Base-by-base conservation (phyloP, 2,888 invertebrate species). In the Synanthedon andrenaeformis region DNA sequence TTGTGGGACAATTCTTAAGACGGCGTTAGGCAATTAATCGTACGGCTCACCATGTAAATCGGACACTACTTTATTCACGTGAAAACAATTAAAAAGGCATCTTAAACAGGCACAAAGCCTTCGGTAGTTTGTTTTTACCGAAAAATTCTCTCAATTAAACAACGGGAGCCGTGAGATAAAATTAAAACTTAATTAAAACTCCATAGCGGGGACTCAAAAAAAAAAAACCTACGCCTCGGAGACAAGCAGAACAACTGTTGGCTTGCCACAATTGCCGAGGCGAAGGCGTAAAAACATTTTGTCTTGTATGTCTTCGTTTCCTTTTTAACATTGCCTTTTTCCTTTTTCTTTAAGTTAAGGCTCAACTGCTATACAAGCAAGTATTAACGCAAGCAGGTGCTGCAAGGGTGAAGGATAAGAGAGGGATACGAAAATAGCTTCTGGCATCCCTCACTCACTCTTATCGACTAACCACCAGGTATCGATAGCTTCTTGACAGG, bases 171-270 rank as follows among this genome's bases (percentile, higher is more conserved):
- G 66, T 59, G 65, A 79, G 84, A 84, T 82, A 83, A 82, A 81
- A 82, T 84, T 84, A 82, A 83, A 82, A 78, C 79, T 84, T 84
- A 84, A 84, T 85, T 83, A 85, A 85, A 84, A 75, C 72, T 76
- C 78, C 72, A 80, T 82, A 80, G 76, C 65, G 67, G 70, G 58
- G 53, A 57, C 52, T 57, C 55, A 55, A 59, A 60, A 63, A 63
- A 63, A 63, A 55, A 59, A 63, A 59, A 51, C 1, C 0, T 35
- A 35, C 28, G 35, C 35, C 35, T 35, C 35, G 57, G 58, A 67
- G 61, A 64, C 62, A 59, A 59, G 59, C 49, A 57, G 61, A 59
- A 60, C 54, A 55, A 49, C 49, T 17, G 23, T 49, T 49, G 58
- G 58, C 57, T 56, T 35, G 23, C 23, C 23, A 23, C 23, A 23